Conservation (phyloP, 1,140 invertebrate genomes). For the Zaprionus tsacasi region DNA sequence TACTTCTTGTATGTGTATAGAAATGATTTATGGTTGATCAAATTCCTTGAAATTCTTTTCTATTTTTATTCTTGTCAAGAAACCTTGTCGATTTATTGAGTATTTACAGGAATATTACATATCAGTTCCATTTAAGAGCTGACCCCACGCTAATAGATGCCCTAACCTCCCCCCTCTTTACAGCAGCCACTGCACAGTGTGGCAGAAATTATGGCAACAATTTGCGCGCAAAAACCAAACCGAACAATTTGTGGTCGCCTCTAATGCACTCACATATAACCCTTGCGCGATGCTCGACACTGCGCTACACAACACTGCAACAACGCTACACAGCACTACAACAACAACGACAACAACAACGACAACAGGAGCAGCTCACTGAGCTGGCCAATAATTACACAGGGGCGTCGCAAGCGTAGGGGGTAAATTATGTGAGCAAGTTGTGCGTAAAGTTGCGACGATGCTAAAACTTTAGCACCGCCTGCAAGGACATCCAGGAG, state of each 20-base stretch:
- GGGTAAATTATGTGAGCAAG: conserved; percentile 74
- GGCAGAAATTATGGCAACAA: conserved; percentile 75
- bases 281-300: conserved; percentile 24
- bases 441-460: conserved; percentile 76
- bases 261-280: conserved; percentile 81
- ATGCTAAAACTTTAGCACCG: conserved; percentile 77
- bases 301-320: neutral
- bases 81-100: neutral
- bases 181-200: neutral
- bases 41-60: neutral
- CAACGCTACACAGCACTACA: too few relatives aligned
- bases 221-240: conserved; percentile 72
- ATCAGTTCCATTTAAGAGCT: neutral
- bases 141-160: neutral
- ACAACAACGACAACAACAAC: neutral
- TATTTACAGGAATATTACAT: neutral
- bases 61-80: neutral
- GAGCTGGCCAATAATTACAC: conserved; percentile 74
- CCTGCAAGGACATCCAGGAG: conserved; percentile 46
- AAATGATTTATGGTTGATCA: neutral
- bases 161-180: neutral
- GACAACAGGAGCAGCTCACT: conserved; percentile 28
- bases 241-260: conserved; percentile 77
- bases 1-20: neutral
- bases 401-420: conserved; percentile 6